Percentiles rank a stretch among this genome's conserved stretches.
phyloP scores from a whole-genome alignment of 1,140 invertebrate species.

The Drepana arcuata region DNA sequence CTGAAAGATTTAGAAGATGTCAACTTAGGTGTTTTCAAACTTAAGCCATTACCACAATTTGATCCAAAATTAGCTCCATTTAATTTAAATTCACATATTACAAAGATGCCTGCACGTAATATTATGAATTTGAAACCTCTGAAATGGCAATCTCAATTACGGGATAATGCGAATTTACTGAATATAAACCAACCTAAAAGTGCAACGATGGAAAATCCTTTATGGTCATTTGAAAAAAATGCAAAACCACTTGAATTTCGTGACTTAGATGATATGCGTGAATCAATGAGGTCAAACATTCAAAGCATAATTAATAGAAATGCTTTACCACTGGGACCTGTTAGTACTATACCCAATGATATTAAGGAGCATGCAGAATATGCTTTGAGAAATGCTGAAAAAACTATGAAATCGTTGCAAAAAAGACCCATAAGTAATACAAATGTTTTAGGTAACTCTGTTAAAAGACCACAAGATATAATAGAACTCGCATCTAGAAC shows the following conservation, averaged over 20 bases:
- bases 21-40: constrained; percentile 22
- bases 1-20: constrained; percentile 17
- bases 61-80: constrained; percentile 9
- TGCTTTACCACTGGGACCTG: constrained; percentile 6
- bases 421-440: constrained; percentile 6
- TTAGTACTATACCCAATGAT: constrained; percentile 11
- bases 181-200: no score
- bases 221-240: no score
- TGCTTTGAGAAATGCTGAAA: constrained; percentile 6
- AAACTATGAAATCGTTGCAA: constrained; percentile 13
- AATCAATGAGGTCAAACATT: constrained; percentile 9
- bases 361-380: not conserved
- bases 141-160: constrained; percentile 13
- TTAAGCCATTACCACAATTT: constrained; percentile 10
- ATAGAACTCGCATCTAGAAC: constrained; percentile 21
- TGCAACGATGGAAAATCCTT: constrained; percentile 1
- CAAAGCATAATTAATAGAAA: constrained; percentile 11
- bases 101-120: constrained; percentile 26
- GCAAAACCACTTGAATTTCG: no score
- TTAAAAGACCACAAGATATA: constrained; percentile 17
- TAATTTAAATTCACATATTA: constrained; percentile 21
- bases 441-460: constrained; percentile 6
- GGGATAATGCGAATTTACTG: constrained; percentile 14
- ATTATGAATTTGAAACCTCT: constrained; percentile 22
- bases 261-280: constrained; percentile 14